Evolutionary conservation across 37 sponge, comb jelly and placozoan species (phyloP), one percentile per base, ranked within the genome.

Genomic region (Eunapius fragilis): DNA sequence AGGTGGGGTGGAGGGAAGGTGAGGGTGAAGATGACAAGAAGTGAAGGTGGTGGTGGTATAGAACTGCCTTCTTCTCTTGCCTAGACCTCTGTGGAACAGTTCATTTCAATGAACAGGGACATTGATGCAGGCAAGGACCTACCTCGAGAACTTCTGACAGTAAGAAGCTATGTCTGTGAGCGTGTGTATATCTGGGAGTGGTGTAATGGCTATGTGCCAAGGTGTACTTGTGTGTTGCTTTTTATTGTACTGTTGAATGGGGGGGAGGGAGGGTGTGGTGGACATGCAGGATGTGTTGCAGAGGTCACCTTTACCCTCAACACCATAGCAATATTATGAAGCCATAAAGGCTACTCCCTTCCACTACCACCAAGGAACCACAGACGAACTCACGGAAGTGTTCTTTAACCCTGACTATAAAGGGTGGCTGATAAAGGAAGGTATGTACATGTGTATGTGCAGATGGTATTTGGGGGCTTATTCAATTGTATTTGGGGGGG

Each of bases 391-490:
- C 36, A 87, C 92, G 2, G 87, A 94, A 14, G 94, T 94, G 12
- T 96, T 94, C 82, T 96, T 91, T 73, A 96, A 96, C 84, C 97
- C 97, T 28, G 94, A 96, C 75, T 83, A 88, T 31, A 74, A 94
- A 49, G 97, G 97, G 7, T 96, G 87, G 73, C 89, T 96, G 30
- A 85, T 77, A 38, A 96, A 96, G 67, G 92, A 93, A 90, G 94
- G 92, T 91, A 58, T 22, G 73, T 12, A n/a, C n/a, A n/a, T n/a
- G n/a, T n/a, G n/a, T n/a, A n/a, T n/a, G n/a, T n/a, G n/a, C n/a
- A n/a, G n/a, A n/a, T n/a, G n/a, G n/a, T n/a, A n/a, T n/a, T n/a
- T n/a, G n/a, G n/a, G n/a, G n/a, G n/a, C n/a, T n/a, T n/a, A n/a
- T n/a, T n/a, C n/a, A n/a, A n/a, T n/a, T n/a, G n/a, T n/a, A n/a